A percentile compares a stretch with the other conserved stretches of the same genome.
Evolutionary conservation across 2,888 invertebrate genomes (phyloP).

Genomic region (Anagyrus pseudococci): DNA sequence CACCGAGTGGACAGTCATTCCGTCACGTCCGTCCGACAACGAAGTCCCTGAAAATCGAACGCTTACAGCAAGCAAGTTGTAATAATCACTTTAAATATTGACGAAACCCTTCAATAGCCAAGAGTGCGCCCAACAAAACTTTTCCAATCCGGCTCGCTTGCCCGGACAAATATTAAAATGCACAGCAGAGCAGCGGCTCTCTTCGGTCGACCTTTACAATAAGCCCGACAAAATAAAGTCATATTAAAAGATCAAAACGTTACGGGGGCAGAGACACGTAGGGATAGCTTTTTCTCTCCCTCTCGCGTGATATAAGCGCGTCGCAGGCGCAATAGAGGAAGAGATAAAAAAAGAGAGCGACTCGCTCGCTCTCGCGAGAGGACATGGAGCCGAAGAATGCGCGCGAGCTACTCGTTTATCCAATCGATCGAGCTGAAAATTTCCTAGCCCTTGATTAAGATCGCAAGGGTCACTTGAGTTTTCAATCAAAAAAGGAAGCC

Average conservation of each 20-base stretch:
- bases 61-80: not conserved
- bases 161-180: slow-evolving; percentile 32
- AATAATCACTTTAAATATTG: slow-evolving; percentile 9
- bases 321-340: not conserved
- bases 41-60: not conserved
- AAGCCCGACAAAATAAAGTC: slow-evolving; percentile 35
- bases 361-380: not conserved
- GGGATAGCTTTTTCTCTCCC: too few species aligned
- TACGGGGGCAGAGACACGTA: too few species aligned
- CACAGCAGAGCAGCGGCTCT: not conserved
- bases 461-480: slow-evolving; percentile 54
- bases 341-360: not conserved
- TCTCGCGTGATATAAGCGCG: not conserved
- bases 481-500: slow-evolving; percentile 51
- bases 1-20: too few species aligned
- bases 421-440: slow-evolving; percentile 55
- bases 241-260: slow-evolving; percentile 40
- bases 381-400: too few species aligned
- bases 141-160: slow-evolving; percentile 9
- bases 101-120: slow-evolving; percentile 12
- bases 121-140: slow-evolving; percentile 9
- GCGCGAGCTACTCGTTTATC: slow-evolving; percentile 49
- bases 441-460: slow-evolving; percentile 57
- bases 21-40: not conserved
- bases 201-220: slow-evolving; percentile 17